phyloP scores from a whole-genome alignment of 2,888 invertebrate genomes.

The Asteroscopus sphinx region DNA sequence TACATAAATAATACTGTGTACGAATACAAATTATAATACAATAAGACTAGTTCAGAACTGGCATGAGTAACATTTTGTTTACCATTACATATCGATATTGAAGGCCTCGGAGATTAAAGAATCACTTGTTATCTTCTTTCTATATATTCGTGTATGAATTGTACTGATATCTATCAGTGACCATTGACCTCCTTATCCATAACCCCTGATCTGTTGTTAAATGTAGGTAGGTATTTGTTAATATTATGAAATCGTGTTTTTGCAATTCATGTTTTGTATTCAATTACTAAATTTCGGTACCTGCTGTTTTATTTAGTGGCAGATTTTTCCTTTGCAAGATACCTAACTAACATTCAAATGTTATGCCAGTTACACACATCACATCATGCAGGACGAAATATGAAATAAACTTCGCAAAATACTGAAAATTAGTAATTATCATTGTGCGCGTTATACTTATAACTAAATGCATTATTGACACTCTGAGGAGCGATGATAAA shows the following conservation, averaged over 20 bases:
- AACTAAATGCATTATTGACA: too few relatives aligned
- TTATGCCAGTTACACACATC: not conserved
- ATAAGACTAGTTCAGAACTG: not conserved
- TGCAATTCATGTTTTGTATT: conserved; percentile 30
- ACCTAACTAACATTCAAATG: not conserved
- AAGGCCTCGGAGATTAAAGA: conserved; percentile 32
- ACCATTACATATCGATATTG: conserved; percentile 30
- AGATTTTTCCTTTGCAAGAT: too few relatives aligned
- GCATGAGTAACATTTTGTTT: conserved; percentile 34
- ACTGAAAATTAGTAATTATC: too few relatives aligned
- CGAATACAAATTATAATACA: not conserved
- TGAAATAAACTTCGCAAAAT: too few relatives aligned
- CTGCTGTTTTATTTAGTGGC: not conserved
- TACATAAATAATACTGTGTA: too few relatives aligned
- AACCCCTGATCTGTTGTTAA: conserved; percentile 61
- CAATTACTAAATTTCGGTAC: too few relatives aligned
- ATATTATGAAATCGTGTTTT: conserved; percentile 63
- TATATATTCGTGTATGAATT: conserved; percentile 28
- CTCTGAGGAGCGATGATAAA: too few relatives aligned
- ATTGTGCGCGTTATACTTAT: too few relatives aligned
- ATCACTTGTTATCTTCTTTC: conserved; percentile 37
- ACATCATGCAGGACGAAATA: too few relatives aligned
- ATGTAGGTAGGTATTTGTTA: conserved; percentile 38
- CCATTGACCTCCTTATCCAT: conserved; percentile 61
- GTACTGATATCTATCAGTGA: conserved; percentile 49